Evolutionary conservation across 2,888 invertebrate species (phyloP).

Genomic region (Drosophila meridionalis): DNA sequence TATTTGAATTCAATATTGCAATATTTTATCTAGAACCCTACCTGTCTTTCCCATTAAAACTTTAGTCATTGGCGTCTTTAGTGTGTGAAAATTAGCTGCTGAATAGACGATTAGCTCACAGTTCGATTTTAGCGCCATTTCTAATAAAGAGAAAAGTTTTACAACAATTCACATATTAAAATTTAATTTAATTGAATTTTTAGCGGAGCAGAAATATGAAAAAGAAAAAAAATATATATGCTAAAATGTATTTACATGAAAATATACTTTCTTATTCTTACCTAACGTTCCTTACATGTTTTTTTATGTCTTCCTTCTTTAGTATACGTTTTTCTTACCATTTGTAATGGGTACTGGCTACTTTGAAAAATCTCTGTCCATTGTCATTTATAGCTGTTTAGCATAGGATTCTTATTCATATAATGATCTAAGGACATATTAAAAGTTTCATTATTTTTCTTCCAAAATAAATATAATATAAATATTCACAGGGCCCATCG

Average conservation of each 20-base stretch:
- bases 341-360: no score
- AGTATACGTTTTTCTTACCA: not conserved
- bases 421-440: no score
- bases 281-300: not conserved
- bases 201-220: not conserved
- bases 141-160: conserved; percentile 3
- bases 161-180: not conserved
- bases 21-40: not conserved
- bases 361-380: no score
- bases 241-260: no score
- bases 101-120: not conserved
- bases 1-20: not conserved
- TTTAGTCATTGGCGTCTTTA: not conserved
- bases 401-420: no score
- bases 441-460: no score
- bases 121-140: not conserved
- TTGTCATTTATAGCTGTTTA: no score
- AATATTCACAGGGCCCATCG: no score
- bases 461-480: no score
- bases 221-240: not conserved
- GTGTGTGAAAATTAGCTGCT: conserved; percentile 1
- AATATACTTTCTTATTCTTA: not conserved
- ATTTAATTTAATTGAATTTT: not conserved
- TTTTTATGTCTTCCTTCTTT: no score
- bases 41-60: not conserved